A percentile compares a stretch with the other conserved stretches of the same genome.
Conservation (phyloP, 1,140 invertebrate genomes). For the Dryas iulia region DNA sequence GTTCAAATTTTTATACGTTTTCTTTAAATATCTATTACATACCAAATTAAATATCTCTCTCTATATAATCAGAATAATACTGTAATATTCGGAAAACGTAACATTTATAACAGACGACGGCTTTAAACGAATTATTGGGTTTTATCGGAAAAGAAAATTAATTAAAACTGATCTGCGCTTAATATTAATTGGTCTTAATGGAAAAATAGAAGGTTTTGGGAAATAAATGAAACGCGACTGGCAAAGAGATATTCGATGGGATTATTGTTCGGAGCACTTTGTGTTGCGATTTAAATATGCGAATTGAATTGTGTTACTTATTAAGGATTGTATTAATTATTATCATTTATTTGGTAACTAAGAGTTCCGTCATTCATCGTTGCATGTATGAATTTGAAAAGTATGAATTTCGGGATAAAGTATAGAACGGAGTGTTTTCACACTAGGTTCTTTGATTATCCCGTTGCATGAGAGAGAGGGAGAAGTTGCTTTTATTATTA, state of each 20-base stretch:
- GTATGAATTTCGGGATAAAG: no score
- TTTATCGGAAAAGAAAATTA: slow-evolving; percentile 24
- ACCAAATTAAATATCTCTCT: no score
- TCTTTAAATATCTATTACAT: no score
- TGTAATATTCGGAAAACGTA: background rate
- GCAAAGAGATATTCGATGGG: background rate
- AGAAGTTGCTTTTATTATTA: no score
- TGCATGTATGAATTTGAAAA: no score
- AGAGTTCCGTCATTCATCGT: no score
- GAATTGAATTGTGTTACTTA: background rate
- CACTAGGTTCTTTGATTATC: no score
- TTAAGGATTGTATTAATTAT: no score
- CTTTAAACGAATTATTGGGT: slow-evolving; percentile 29
- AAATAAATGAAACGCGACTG: background rate
- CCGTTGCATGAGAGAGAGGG: no score
- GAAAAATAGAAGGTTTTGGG: slow-evolving; percentile 13
- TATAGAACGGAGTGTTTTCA: no score
- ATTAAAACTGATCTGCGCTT: slow-evolving; percentile 26
- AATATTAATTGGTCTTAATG: slow-evolving; percentile 33
- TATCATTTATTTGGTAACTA: no score
- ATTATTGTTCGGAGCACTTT: background rate
- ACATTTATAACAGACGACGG: slow-evolving; percentile 12
- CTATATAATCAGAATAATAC: background rate
- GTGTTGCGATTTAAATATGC: background rate
- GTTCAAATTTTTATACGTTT: no score